Percentiles rank a stretch among this genome's conserved stretches.
Evolutionary conservation across 2,888 invertebrate genomes (phyloP).

Genomic region (Hetaerina titia): DNA sequence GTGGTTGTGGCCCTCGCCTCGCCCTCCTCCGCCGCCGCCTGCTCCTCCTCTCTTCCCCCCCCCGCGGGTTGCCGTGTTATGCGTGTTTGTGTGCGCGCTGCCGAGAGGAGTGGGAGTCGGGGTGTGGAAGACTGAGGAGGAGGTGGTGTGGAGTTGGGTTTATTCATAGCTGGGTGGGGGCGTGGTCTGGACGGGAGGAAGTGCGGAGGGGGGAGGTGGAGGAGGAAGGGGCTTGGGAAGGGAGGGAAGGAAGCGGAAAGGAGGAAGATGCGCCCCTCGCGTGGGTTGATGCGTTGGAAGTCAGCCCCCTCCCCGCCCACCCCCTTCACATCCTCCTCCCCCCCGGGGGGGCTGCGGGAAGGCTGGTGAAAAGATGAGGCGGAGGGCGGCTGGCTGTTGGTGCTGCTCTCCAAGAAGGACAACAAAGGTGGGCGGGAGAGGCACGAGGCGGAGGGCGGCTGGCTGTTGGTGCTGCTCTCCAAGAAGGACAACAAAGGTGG

Average conservation of each 20-base stretch:
- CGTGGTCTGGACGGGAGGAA: conserved; percentile 71
- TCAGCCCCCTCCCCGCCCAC: neutral
- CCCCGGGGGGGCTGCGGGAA: neutral
- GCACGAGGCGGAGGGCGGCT: neutral
- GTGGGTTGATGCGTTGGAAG: conserved; percentile 58
- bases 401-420: too few relatives aligned
- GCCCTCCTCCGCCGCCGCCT: neutral
- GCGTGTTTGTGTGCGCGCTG: conserved; percentile 56
- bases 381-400: neutral
- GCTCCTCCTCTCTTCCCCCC: neutral
- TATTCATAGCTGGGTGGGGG: conserved; percentile 74
- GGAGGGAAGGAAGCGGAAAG: neutral
- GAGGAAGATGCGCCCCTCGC: neutral
- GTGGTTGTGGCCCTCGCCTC: neutral
- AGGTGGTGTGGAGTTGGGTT: conserved; percentile 70
- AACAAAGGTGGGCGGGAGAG: too few relatives aligned
- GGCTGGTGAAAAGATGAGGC: neutral
- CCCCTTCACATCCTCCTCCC: neutral
- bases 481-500: too few relatives aligned
- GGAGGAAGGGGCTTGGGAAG: neutral
- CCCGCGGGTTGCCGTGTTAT: neutral
- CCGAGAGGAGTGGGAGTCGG: conserved; percentile 24
- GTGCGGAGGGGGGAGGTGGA: neutral
- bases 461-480: too few relatives aligned
- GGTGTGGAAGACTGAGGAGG: neutral